Evolutionary conservation across 2,113 vertebrate genomes (phyloP).

Genomic region (Podarcis muralis): DNA sequence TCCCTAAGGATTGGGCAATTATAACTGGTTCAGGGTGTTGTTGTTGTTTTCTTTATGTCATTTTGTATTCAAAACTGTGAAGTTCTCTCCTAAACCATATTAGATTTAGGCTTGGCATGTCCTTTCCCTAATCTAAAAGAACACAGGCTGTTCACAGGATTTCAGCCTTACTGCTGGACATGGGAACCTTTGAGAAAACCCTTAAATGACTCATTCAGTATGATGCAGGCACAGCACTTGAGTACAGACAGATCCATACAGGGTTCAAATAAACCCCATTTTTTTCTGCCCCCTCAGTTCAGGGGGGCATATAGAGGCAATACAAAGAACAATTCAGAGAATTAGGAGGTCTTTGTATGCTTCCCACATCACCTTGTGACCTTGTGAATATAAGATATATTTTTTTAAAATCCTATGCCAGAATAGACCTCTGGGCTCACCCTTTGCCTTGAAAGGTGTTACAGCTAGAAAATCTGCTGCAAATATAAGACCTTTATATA

Average conservation of each 20-base stretch:
- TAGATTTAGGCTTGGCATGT: slow-evolving; percentile 11
- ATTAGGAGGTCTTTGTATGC: background rate
- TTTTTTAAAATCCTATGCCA: too few species aligned
- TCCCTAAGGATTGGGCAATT: slow-evolving; percentile 53
- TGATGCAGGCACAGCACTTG: background rate
- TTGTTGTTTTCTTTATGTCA: background rate
- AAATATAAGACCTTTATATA: too few species aligned
- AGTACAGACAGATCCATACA: background rate
- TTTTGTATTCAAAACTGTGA: slow-evolving; percentile 21
- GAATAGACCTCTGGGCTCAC: too few species aligned
- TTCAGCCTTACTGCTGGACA: too few species aligned
- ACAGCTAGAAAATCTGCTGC: too few species aligned
- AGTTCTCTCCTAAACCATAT: slow-evolving; percentile 24
- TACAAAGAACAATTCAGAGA: background rate
- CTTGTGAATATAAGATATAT: too few species aligned
- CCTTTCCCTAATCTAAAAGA: background rate
- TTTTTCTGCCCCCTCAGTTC: background rate
- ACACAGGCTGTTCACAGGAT: background rate
- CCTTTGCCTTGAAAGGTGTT: too few species aligned
- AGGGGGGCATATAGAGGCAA: background rate
- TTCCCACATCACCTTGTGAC: background rate
- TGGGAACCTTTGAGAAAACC: background rate
- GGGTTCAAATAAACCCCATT: background rate
- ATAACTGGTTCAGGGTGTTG: slow-evolving; percentile 38
- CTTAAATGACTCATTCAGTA: background rate